phyloP scores from a whole-genome alignment of 2,888 invertebrate genomes.

The Erpobdella octoculata region DNA sequence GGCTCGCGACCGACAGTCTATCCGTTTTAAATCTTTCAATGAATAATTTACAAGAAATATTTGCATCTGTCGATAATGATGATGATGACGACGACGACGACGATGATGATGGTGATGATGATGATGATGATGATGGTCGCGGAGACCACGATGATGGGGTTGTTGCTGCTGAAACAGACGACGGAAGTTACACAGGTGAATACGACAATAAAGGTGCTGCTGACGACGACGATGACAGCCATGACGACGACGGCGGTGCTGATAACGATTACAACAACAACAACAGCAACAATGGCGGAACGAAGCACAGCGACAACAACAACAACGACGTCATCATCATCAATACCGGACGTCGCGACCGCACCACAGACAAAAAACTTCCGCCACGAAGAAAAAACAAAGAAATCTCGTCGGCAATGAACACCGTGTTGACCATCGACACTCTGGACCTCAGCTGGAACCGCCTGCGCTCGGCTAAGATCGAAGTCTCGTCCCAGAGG shows the following conservation, averaged over 20 bases:
- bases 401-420: too few species aligned
- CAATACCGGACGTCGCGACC: too few species aligned
- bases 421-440: too few species aligned
- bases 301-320: neutral
- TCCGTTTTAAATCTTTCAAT: too few species aligned
- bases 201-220: neutral
- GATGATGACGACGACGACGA: conserved; percentile 4
- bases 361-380: too few species aligned
- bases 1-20: too few species aligned
- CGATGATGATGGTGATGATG: neutral
- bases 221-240: neutral
- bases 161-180: neutral
- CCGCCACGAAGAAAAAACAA: too few species aligned
- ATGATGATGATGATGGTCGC: neutral
- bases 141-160: neutral
- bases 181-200: neutral
- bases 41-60: too few species aligned
- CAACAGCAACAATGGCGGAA: neutral
- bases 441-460: neutral
- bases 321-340: conserved; percentile 5
- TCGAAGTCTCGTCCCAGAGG: neutral
- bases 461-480: neutral
- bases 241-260: neutral
- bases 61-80: neutral
- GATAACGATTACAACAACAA: neutral